Conservation (phyloP, 2,888 invertebrate genomes). For the Geotrupes spiniger region DNA sequence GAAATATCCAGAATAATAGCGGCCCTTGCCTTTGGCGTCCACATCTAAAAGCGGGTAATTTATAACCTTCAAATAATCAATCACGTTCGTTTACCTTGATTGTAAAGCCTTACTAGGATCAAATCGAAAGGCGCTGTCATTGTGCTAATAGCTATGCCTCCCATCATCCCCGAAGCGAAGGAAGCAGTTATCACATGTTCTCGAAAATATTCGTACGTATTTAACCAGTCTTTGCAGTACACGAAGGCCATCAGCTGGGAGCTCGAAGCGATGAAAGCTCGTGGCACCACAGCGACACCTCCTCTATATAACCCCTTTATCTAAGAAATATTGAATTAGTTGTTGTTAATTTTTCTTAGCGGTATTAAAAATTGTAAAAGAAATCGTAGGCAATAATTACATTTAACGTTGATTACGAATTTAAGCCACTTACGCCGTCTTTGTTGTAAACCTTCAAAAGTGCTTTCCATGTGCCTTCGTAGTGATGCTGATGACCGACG, state of each 20-base stretch:
- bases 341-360: constrained; percentile 6
- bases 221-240: constrained; percentile 55
- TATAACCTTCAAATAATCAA: neutral
- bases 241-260: constrained; percentile 81
- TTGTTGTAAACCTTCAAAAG: constrained; percentile 53
- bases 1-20: constrained; percentile 67
- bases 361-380: constrained; percentile 8
- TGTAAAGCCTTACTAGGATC: constrained; percentile 81
- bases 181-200: constrained; percentile 58
- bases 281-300: constrained; percentile 66
- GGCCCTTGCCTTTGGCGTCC: constrained; percentile 58
- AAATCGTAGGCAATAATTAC: constrained; percentile 31
- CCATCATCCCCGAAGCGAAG: constrained; percentile 68
- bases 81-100: constrained; percentile 65
- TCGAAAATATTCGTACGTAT: constrained; percentile 37
- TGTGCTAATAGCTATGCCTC: constrained; percentile 71
- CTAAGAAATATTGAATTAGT: constrained; percentile 30
- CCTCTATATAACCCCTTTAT: constrained; percentile 74
- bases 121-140: constrained; percentile 87
- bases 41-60: constrained; percentile 52
- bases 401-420: constrained; percentile 11
- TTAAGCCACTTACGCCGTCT: constrained; percentile 50
- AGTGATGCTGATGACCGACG: constrained; percentile 79
- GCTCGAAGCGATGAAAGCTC: constrained; percentile 77
- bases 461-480: constrained; percentile 58